Evolutionary conservation across 2,797 vertebrate species (phyloP).

Genomic region (Hippopotamyrus pictus): DNA sequence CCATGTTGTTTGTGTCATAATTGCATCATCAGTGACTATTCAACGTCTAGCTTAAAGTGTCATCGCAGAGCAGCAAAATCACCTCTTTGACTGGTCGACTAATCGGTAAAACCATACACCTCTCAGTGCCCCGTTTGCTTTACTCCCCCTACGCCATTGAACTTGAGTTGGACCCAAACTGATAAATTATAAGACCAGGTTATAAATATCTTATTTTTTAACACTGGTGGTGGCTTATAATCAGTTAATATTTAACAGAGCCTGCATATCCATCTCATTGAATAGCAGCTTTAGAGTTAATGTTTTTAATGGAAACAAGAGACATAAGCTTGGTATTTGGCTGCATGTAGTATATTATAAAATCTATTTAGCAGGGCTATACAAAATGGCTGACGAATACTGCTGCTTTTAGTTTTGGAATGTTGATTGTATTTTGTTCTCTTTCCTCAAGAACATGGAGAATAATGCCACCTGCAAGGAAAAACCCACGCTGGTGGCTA

Average conservation of each 20-base stretch:
- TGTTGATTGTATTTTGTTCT: conserved; percentile 7
- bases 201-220: background rate
- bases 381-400: background rate
- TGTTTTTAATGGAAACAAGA: background rate
- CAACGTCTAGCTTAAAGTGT: background rate
- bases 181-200: background rate
- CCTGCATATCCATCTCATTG: background rate
- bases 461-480: conserved; percentile 60
- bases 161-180: background rate
- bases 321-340: background rate
- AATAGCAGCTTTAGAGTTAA: background rate
- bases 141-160: background rate
- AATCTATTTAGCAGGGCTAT: background rate
- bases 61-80: background rate
- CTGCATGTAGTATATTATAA: background rate
- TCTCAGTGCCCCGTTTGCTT: background rate
- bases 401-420: background rate
- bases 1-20: background rate
- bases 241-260: background rate
- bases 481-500: conserved; percentile 71
- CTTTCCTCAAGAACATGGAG: conserved; percentile 46
- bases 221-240: background rate
- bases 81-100: background rate
- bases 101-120: background rate
- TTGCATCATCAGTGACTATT: background rate